phyloP scores from a whole-genome alignment of 2,888 invertebrate species.

The Ctena decussata region DNA sequence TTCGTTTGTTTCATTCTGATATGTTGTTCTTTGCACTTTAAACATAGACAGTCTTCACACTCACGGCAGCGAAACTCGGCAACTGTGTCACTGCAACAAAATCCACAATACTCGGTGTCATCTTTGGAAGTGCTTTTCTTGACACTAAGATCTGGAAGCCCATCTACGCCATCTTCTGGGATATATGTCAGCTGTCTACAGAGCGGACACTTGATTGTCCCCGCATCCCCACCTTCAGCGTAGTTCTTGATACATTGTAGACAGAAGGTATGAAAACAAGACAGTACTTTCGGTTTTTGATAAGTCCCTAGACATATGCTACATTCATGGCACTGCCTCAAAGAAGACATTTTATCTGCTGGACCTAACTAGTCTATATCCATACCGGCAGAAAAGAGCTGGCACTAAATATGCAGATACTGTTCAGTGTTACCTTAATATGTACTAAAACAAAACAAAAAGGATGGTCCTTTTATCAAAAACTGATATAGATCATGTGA shows the following conservation, averaged over 20 bases:
- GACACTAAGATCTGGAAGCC: not conserved
- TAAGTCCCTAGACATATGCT: not conserved
- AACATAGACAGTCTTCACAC: not conserved
- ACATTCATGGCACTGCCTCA: not conserved
- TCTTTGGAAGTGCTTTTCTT: not conserved
- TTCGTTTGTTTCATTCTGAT: constrained; percentile 1
- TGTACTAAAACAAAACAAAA: too few species aligned
- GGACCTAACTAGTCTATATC: too few species aligned
- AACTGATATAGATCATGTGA: too few species aligned
- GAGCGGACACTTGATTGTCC: not conserved
- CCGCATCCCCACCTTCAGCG: not conserved
- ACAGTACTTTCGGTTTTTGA: not conserved
- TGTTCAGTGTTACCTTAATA: too few species aligned
- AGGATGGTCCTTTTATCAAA: too few species aligned
- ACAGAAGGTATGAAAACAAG: not conserved
- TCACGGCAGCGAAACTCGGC: not conserved
- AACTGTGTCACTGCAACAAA: not conserved
- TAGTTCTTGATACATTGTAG: not conserved
- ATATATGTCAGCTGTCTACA: not conserved
- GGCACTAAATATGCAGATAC: too few species aligned
- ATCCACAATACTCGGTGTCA: not conserved
- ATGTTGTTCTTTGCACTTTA: not conserved
- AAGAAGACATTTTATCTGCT: not conserved
- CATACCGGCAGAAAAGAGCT: too few species aligned
- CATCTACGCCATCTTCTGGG: not conserved